Evolutionary conservation across 1,140 invertebrate species (phyloP), one percentile per base, ranked within the genome.

Genomic region (Bombyx mori): DNA sequence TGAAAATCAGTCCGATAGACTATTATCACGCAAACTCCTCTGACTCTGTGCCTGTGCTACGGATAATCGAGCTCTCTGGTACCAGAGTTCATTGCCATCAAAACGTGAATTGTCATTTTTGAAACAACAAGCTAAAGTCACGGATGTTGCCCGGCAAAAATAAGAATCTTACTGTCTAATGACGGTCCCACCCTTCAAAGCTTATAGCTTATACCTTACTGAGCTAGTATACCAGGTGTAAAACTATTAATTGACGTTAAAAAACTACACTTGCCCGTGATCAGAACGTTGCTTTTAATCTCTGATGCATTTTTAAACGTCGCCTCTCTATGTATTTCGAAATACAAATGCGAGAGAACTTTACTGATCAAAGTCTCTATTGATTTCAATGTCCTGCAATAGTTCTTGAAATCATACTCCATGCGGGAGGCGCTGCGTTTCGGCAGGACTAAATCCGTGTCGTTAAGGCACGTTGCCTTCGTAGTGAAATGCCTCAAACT

Each of bases 401-500:
- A 86, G 70, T 82, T 78, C 58, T 74, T 79, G 7, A 69, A 80
- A 63, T 88, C 83, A 72, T 85, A 84, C 48, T 82, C 78, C 35
- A 80, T 57, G 50, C 72, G 73, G 1, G 73, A 75, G 10, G 60
- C 50, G 10, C 59, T 26, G 2, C 56, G 42, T 54, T 82, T 87
- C 6, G 77, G 75, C 22, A 74, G 56, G 5, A 59, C 62, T 12
- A 79, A 65, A 46, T 82, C 77, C 62, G 78, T 58, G 62, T 89
- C 79, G 71, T 57, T 68, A 61, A 75, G 69, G 10, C 90, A 86
- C 61, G 88, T 89, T 0, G 90, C 82, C 57, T 89, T 80, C 3
- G 92, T 76, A 52, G 83, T 89, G 52, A 90, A 83, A 49, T 89
- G 84, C 54, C 89, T 85, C 4, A 93, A 79, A 48, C 89, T 88